A percentile compares a stretch with the other conserved stretches of the same genome.
These are phyloP conservation scores for Plagodis pulveraria DNA, from an alignment of 2,888 invertebrate genomes.

Conservation along the genomic window DNA sequence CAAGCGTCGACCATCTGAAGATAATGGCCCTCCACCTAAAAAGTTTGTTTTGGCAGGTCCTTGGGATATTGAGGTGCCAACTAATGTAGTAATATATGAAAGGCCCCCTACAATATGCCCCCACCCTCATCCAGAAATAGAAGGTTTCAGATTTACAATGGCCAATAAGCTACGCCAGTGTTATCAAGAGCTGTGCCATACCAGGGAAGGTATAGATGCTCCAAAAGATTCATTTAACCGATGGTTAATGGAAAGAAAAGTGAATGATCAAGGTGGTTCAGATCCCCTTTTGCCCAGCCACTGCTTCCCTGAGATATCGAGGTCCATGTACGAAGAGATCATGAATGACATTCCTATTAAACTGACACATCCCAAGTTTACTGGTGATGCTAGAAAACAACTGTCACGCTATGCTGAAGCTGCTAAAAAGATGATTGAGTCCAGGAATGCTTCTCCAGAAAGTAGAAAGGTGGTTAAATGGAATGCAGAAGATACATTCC, in stretches of 20 bases:
- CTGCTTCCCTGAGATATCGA: slow-evolving; percentile 96
- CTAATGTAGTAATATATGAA: slow-evolving; percentile 96
- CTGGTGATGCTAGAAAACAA: slow-evolving; percentile 97
- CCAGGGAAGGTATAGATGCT: slow-evolving; percentile 96
- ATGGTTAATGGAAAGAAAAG: slow-evolving; percentile 98
- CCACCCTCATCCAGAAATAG: slow-evolving; percentile 97
- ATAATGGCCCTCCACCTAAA: slow-evolving; percentile 91
- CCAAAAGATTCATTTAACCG: slow-evolving; percentile 98
- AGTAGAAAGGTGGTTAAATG: slow-evolving; percentile 98
- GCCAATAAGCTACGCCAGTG: slow-evolving; percentile 94
- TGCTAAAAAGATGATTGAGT: slow-evolving; percentile 98
- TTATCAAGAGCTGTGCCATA: slow-evolving; percentile 97
- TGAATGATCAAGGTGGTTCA: slow-evolving; percentile 92
- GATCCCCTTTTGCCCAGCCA: slow-evolving; percentile 96
- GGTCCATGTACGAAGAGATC: slow-evolving; percentile 98
- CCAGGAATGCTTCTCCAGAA: slow-evolving; percentile 95
- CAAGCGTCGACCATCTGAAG: slow-evolving; percentile 92
- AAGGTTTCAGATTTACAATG: slow-evolving; percentile 92
- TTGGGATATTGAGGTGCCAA: slow-evolving; percentile 97
- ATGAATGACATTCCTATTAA: slow-evolving; percentile 99
- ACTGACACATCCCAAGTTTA: slow-evolving; percentile 97
- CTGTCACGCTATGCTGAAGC: slow-evolving; percentile 97
- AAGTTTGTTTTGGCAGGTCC: slow-evolving; percentile 95
- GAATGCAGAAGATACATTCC: slow-evolving; percentile 99
- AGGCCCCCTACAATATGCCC: slow-evolving; percentile 93